Evolutionary conservation across 2,888 invertebrate species (phyloP), one percentile per base, ranked within the genome.

Genomic region (Agriopis leucophaearia): DNA sequence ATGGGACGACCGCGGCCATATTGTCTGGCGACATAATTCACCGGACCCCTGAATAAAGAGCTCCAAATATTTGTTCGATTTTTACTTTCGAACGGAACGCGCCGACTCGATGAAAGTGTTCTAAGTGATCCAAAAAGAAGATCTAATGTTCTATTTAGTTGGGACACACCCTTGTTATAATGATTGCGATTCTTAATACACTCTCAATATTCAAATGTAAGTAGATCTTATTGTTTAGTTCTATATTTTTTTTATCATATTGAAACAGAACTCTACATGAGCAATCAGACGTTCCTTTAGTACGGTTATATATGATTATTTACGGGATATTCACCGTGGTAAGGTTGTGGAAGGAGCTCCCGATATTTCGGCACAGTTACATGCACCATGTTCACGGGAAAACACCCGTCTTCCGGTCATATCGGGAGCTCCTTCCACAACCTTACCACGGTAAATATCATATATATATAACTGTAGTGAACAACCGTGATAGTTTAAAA

Each of bases 21-120:
- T 92, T 92, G 92, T 92, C 90, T 89, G 86, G 89, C 85, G 88
- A 88, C 90, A 88, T 88, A 86, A 88, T 86, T 90, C 85, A 80
- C 72, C 79, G 73, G 75, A 73, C 81, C 80, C 81, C 86, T 82
- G 80, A 83, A 82, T 83, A 85, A 83, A 82, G 81, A 83, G 79
- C 77, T 77, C 81, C 75, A 79, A 78, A 78, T 82, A 81, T 82
- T 84, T 84, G 82, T 77, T 82, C 78, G 83, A 82, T 85, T 85
- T 84, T 85, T 85, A 83, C 81, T 83, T 84, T 84, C 83, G 74
- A 82, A 79, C 77, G 56, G 71, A 78, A 75, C 71, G 60, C 66
- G 71, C 69, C 67, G 78, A 79, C 72, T 73, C 79, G 78, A 81
- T 76, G 78, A 82, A 82, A 79, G 80, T 75, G 77, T 57, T 78